Percentiles rank a stretch among this genome's conserved stretches.
Evolutionary conservation across 2,113 vertebrate species (phyloP).

Genomic region (Ctenodactylus gundi): DNA sequence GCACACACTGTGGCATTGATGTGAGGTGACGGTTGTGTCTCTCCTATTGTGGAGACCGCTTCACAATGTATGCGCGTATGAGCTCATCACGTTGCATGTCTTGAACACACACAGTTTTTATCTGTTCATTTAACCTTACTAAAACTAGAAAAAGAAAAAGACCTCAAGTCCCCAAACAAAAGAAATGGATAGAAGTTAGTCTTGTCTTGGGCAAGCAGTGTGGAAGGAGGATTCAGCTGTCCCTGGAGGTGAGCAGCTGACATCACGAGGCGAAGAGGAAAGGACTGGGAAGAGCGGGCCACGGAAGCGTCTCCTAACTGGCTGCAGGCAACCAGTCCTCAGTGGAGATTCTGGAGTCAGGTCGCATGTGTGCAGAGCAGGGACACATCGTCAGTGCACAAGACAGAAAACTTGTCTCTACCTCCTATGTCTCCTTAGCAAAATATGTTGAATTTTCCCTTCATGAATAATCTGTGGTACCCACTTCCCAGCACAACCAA

Average conservation of each 20-base stretch:
- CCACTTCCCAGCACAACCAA: not conserved
- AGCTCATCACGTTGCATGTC: not conserved
- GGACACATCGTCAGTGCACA: not conserved
- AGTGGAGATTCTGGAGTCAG: not conserved
- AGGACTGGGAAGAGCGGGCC: rapidly evolving
- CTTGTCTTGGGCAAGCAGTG: not conserved
- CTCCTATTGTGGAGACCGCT: not conserved
- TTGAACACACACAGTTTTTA: not conserved
- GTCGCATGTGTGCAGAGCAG: not conserved
- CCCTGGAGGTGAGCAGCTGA: not conserved
- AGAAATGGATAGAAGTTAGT: not conserved
- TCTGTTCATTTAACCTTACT: not conserved
- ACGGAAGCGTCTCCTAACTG: not conserved
- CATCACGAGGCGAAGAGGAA: not conserved
- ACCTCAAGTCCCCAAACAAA: not conserved
- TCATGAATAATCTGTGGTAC: not conserved
- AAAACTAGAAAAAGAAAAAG: not conserved
- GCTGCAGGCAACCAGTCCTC: not conserved
- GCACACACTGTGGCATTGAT: too few relatives aligned
- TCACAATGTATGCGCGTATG: not conserved
- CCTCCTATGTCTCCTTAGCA: not conserved
- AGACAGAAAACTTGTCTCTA: not conserved
- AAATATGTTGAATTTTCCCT: not conserved
- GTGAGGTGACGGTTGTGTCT: not conserved
- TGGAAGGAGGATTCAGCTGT: not conserved